Evolutionary conservation across 2,113 vertebrate genomes (phyloP).

Genomic region (Colaptes auratus): DNA sequence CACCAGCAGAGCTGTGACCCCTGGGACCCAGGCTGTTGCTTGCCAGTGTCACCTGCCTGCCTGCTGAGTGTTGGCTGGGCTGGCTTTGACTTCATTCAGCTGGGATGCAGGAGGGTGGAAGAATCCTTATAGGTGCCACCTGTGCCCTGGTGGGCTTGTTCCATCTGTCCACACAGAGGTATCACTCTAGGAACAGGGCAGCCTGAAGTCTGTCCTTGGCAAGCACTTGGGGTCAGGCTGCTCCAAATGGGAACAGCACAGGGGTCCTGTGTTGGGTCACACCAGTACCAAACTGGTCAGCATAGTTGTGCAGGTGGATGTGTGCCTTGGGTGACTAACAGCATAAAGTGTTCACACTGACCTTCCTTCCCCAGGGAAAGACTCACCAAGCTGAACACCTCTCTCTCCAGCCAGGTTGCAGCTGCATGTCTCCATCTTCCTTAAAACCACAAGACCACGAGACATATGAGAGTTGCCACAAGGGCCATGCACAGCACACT

Average conservation of each 20-base stretch:
- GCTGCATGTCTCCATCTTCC: background rate
- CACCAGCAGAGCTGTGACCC: background rate
- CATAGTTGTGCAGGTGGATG: background rate
- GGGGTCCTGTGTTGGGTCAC: accelerated
- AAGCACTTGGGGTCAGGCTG: background rate
- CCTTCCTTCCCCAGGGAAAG: background rate
- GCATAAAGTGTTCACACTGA: background rate
- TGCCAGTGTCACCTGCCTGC: accelerated
- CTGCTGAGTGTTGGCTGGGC: background rate
- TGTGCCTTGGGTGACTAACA: background rate
- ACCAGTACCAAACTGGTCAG: background rate
- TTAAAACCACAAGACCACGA: background rate
- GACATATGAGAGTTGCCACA: background rate
- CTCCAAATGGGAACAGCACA: background rate
- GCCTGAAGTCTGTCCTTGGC: background rate
- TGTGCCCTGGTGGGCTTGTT: background rate
- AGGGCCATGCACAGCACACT: background rate
- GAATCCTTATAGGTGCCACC: background rate
- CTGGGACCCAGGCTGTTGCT: accelerated
- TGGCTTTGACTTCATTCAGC: background rate
- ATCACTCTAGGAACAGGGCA: background rate
- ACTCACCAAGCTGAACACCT: background rate
- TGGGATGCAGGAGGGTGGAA: background rate
- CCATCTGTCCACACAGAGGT: background rate
- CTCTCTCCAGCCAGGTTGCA: background rate